Evolutionary conservation across 2,113 vertebrate genomes (phyloP), one percentile per base, ranked within the genome.

Genomic region (Cyphomyrus plagiostoma): DNA sequence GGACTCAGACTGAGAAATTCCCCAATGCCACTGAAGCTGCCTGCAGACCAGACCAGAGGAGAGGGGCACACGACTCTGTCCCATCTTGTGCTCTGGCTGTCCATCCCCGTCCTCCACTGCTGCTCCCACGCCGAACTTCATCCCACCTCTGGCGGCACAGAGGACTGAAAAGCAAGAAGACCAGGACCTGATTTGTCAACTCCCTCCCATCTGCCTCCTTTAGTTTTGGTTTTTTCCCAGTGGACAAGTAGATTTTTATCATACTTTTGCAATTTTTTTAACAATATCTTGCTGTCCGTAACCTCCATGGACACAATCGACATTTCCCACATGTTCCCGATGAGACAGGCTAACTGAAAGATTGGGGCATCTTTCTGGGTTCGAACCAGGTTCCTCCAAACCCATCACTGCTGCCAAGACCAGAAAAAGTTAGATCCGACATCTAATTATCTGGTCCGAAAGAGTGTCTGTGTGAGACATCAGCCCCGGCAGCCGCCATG

Each of bases 401-500:
- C 74, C 74, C 35, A 19, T 19, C 74, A 80, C 6, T 80, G 74
- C 35, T 35, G 74, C 35, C 74, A 4, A 80, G 30, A 83, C 21
- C 80, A 83, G 82, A 46, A 39, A 84, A 84, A 42, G 30, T 19
- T 17, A 80, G 35, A 80, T 5, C 21, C 9, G 21, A n/a, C 82
- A 13, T 46, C 45, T 7, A 30, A 46, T 48, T 13, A 23, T 48
- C 21, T 42, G 2, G 21, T 42, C 42, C 4, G 0, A 84, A 42
- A 19, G 50, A 82, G 74, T 0, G 19, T 10, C 50, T 9, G 15
- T 56, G 3, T 1, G 3, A 30, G 45, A 17, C 48, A 45, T 58
- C 13, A 50, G 66, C 10, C 62, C 62, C 62, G 30, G 62, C n/a
- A 26, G 62, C 89, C 88, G 89, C 26, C 26, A 99, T 99, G 98